Conservation (phyloP, 2,797 vertebrate species). For the Galago senegalensis region DNA sequence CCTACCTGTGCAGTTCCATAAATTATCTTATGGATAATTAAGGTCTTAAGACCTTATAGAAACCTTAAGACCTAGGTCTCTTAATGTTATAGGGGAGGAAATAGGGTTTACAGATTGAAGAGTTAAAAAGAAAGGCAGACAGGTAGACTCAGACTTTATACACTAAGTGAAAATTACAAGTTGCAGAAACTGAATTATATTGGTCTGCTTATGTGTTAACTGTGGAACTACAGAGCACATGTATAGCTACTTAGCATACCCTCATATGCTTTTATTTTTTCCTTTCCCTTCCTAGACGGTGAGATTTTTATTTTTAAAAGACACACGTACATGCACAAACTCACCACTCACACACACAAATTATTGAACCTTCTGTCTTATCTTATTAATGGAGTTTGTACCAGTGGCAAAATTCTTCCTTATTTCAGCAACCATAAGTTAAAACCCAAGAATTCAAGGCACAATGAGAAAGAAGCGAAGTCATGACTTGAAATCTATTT, state of each 20-base stretch:
- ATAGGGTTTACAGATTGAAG: not conserved
- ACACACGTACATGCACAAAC: not conserved
- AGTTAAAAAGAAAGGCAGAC: not conserved
- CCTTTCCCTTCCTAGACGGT: slow-evolving; percentile 33
- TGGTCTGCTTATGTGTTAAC: not conserved
- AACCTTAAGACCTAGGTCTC: not conserved
- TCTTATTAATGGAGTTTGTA: not conserved
- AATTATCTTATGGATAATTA: not conserved
- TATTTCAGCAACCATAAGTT: not conserved
- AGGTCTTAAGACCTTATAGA: not conserved
- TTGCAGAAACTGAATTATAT: not conserved
- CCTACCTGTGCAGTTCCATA: not conserved
- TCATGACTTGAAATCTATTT: slow-evolving; percentile 18
- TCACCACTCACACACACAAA: slow-evolving; percentile 14
- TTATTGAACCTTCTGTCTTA: not conserved
- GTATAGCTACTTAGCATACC: not conserved
- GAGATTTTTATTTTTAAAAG: slow-evolving; percentile 47
- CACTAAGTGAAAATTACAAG: not conserved
- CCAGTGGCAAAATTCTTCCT: not conserved
- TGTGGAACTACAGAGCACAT: not conserved
- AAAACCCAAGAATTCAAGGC: not conserved
- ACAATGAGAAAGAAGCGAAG: not conserved
- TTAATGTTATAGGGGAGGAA: not conserved
- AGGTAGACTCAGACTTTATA: not conserved
- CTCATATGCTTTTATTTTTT: not conserved